phyloP scores from a whole-genome alignment of 2,888 invertebrate genomes.

The Agrotis exclamationis region DNA sequence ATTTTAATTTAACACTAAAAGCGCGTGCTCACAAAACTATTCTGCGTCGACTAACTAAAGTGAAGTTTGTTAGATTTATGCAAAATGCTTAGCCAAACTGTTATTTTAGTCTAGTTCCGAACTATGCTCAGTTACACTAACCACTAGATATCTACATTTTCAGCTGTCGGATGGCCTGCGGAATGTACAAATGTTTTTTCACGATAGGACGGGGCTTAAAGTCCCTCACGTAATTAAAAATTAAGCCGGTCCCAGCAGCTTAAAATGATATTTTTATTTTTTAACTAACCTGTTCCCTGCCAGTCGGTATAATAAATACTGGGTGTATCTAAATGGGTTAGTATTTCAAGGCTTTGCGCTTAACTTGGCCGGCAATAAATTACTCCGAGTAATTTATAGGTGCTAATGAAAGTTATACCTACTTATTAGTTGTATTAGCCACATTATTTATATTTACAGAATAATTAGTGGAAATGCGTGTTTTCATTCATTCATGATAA shows the following conservation, averaged over 20 bases:
- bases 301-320: constrained; percentile 44
- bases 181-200: constrained; percentile 31
- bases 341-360: constrained; percentile 59
- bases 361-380: constrained; percentile 52
- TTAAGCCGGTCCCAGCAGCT: constrained; percentile 21
- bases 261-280: constrained; percentile 41
- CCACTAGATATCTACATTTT: constrained; percentile 12
- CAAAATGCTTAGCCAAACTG: constrained; percentile 59
- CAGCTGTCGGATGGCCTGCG: not conserved
- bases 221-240: constrained; percentile 42
- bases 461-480: constrained; percentile 1
- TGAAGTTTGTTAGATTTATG: constrained; percentile 64
- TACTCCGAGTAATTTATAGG: constrained; percentile 50
- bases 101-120: constrained; percentile 63
- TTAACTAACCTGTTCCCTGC: constrained; percentile 53
- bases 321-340: constrained; percentile 46
- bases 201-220: constrained; percentile 7
- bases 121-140: constrained; percentile 43
- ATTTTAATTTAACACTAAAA: constrained; percentile 58
- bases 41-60: constrained; percentile 53
- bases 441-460: constrained; percentile 30
- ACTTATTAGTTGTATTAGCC: constrained; percentile 30
- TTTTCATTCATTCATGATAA: constrained; percentile 17
- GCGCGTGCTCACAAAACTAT: constrained; percentile 48
- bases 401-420: constrained; percentile 50